Base-by-base conservation (phyloP, 2,797 vertebrate genomes). In the Crocidura indochinensis region DNA sequence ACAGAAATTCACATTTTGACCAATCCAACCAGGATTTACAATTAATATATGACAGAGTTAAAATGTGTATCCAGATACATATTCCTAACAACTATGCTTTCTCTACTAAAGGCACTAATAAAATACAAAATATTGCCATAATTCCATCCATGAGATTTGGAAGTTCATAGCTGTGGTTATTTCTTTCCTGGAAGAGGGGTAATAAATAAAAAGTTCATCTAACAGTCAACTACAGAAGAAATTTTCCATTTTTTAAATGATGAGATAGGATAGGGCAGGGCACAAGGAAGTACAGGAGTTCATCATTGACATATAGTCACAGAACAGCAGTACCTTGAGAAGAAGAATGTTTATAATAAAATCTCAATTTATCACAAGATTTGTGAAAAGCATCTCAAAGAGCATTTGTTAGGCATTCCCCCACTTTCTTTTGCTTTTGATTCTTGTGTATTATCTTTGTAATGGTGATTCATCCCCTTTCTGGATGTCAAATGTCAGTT, bases 311-410 rank as follows among this genome's bases (percentile, higher is more conserved):
- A 53, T 12, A 53, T 53, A 53, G 51, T 5, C 14, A 53, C 51
- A 53, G 6, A 8, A 14, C 9, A 22, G 17, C 62, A n/a, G 11
- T 26, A 7, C 26, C 51, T 14, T 17, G 17, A 53, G 51, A 12
- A 53, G 4, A 53, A n/a, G n/a, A n/a, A n/a, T 38, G 53, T 56
- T 56, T 56, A 24, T 76, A 67, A 94, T 74, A 68, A 94, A 84
- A 78, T 81, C 51, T 78, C 71, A 65, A 60, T 69, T 0, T 62
- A 27, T 24, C 38, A 29, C 9, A 6, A 83, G 29, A 6, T 1
- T 67, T 49, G n/a, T 22, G 8, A 46, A 64, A 15, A 74, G n/a
- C n/a, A 65, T 88, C 84, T 91, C 69, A 88, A 20, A 46, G 10
- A 67, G 12, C 46, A 44, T 46, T 82, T 68, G 49, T 38, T 56